phyloP scores from a whole-genome alignment of 1,140 invertebrate species.

The Lordiphosa stackelbergi region DNA sequence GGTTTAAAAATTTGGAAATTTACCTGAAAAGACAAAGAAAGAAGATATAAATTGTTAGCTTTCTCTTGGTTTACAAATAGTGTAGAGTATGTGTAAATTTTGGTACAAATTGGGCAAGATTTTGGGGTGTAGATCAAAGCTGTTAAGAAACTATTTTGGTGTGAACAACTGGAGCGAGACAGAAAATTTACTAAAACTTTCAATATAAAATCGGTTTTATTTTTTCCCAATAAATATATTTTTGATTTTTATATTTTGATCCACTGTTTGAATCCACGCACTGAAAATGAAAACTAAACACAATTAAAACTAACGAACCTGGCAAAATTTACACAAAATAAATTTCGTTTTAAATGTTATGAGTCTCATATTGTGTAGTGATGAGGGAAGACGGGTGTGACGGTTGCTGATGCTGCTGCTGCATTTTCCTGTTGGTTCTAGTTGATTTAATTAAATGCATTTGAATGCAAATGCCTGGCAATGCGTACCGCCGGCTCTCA shows the following conservation, averaged over 20 bases:
- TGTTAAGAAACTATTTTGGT: too few relatives aligned
- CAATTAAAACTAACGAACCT: conserved; percentile 72
- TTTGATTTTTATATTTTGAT: neutral
- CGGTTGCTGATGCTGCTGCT: conserved; percentile 39
- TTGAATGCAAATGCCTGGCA: conserved; percentile 70
- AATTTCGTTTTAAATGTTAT: conserved; percentile 72
- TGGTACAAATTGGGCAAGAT: too few relatives aligned
- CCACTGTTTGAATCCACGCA: conserved; percentile 13
- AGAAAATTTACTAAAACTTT: too few relatives aligned
- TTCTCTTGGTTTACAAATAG: too few relatives aligned
- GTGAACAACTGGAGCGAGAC: too few relatives aligned
- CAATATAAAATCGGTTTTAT: too few relatives aligned
- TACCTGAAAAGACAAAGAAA: too few relatives aligned
- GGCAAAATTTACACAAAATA: conserved; percentile 70
- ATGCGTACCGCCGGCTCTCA: conserved; percentile 52
- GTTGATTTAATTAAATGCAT: conserved; percentile 73
- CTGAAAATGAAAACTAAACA: conserved; percentile 68
- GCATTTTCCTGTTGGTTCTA: conserved; percentile 70
- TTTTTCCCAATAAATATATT: neutral
- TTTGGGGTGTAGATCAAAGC: too few relatives aligned
- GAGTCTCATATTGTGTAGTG: conserved; percentile 43
- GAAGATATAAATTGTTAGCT: too few relatives aligned
- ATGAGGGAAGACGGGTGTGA: neutral
- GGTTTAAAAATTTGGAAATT: too few relatives aligned
- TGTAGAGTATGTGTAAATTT: too few relatives aligned